Base-by-base conservation (phyloP, 2,888 invertebrate genomes). In the Pollenia amentaria region DNA sequence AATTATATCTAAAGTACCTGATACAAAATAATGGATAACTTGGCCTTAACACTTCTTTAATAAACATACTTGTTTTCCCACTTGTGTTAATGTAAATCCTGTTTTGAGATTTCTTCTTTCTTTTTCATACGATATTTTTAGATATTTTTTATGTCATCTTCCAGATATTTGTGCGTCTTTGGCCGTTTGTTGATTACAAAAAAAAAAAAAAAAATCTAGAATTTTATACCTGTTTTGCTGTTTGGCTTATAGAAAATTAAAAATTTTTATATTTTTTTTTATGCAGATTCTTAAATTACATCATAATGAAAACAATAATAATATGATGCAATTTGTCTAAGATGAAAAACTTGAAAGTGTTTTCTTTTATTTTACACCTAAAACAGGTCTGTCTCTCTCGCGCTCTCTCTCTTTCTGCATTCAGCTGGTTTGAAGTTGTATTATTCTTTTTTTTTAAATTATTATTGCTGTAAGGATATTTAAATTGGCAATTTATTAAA, bases 271-370 rank as follows among this genome's bases (percentile, higher is more conserved):
- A 51, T 62, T 16, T 60, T 51, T 48, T 57, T 73, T 65, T n/a
- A 29, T 57, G 12, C 8, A 73, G 38, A 82, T 75, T 69, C 82
- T 76, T 53, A 60, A 82, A 69, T 82, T 82, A 82, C 82, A 82
- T 76, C 48, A 75, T 82, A 69, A 69, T 53, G 53, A 82, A 75
- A 69, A 75, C 29, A 73, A 73, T 46, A 55, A 38, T 38, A 67
- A 40, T 7, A 16, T 82, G 75, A 75, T 82, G 75, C 75, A 82
- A 82, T 82, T 82, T 67, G 18, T 69, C 18, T 42, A 72, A 51
- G 70, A 51, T 46, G 46, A 40, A 60, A 51, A 16, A 44, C 53
- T 51, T 9, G 60, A 21, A 12, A 11, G 11, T 60, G 48, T 11
- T 78, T 67, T 62, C 16, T 62, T 75, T 40, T 16, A 70, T 55